phyloP scores from a whole-genome alignment of 1,140 invertebrate genomes.

The Drosophila mayri region DNA sequence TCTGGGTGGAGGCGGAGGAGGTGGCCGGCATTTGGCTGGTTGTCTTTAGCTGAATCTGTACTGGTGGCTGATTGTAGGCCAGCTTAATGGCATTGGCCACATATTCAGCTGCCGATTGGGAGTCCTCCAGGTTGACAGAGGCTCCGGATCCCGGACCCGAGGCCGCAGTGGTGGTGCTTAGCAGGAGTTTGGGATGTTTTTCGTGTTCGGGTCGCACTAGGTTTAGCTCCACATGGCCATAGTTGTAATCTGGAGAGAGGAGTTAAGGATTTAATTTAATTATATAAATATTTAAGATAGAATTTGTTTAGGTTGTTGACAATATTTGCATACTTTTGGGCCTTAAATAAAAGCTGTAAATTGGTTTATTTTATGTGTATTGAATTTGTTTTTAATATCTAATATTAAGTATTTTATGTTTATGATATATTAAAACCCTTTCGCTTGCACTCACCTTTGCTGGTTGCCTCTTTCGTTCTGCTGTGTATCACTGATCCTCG shows the following conservation, averaged over 20 bases:
- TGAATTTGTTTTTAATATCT: neutral
- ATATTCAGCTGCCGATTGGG: conserved; percentile 78
- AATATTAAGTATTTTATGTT: too few species aligned
- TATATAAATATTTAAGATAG: neutral
- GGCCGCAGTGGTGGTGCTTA: conserved; percentile 51
- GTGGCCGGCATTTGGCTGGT: conserved; percentile 7
- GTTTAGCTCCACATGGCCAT: conserved; percentile 73
- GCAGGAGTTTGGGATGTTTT: conserved; percentile 44
- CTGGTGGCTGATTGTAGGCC: conserved; percentile 71
- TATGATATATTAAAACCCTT: neutral
- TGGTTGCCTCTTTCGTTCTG: conserved; percentile 42
- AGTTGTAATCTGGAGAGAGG: conserved; percentile 53
- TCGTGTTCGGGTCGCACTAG: conserved; percentile 71
- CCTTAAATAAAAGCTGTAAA: neutral
- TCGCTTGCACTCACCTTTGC: conserved; percentile 24
- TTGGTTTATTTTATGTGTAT: neutral
- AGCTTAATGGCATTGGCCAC: conserved; percentile 80
- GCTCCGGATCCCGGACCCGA: conserved; percentile 9
- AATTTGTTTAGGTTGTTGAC: neutral
- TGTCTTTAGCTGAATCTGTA: conserved; percentile 27
- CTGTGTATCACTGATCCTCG: conserved; percentile 28
- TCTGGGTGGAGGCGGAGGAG: conserved; percentile 18
- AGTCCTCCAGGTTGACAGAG: conserved; percentile 62
- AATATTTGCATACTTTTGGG: conserved; percentile 8
- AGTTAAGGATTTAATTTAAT: too few species aligned